Percentiles rank a stretch among this genome's conserved stretches.
Conservation (phyloP, 2,888 invertebrate genomes). For the Zaprionus bogoriensis region DNA sequence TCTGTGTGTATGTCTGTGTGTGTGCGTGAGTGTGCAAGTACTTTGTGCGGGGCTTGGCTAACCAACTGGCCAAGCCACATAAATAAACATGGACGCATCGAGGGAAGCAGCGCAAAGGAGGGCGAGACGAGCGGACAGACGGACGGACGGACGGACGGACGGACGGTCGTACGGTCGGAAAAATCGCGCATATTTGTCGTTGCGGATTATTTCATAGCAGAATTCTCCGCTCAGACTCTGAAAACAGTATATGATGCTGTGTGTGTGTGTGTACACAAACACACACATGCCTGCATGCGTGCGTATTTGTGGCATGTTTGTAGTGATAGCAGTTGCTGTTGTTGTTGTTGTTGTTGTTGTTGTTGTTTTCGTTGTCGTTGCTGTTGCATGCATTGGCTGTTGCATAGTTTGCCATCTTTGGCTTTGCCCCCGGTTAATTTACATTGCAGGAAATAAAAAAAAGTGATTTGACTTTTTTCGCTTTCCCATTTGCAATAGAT, state of each 20-base stretch:
- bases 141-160: background rate
- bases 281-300: conserved; percentile 10
- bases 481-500: background rate
- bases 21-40: no score
- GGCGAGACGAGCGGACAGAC: background rate
- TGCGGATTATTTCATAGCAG: conserved; percentile 74
- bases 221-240: conserved; percentile 53
- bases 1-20: conserved; percentile 9
- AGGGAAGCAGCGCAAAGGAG: background rate
- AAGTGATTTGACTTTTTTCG: background rate
- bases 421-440: background rate
- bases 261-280: conserved; percentile 9
- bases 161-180: conserved; percentile 10
- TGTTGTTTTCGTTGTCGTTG: conserved; percentile 12
- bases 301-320: conserved; percentile 27
- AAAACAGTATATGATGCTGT: conserved; percentile 13
- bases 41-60: conserved; percentile 68
- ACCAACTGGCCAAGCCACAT: conserved; percentile 70
- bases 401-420: background rate
- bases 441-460: no score
- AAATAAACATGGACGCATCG: conserved; percentile 52
- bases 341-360: conserved; percentile 22
- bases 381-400: conserved; percentile 23
- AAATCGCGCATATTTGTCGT: conserved; percentile 77
- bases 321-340: conserved; percentile 18